Conservation (phyloP, 2,888 invertebrate genomes). For the Lymantria dispar region DNA sequence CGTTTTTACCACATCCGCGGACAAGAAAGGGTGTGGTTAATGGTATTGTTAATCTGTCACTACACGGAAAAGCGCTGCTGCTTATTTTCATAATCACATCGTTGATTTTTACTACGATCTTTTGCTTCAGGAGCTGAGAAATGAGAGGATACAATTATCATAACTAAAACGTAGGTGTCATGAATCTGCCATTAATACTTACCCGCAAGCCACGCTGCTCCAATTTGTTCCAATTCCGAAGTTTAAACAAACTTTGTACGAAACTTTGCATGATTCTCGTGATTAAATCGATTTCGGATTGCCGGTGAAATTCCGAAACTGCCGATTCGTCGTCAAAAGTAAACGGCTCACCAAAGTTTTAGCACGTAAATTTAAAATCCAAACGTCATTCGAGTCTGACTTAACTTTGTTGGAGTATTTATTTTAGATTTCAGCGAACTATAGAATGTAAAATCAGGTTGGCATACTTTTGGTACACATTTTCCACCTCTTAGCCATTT, state of each 20-base stretch:
- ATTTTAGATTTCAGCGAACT: constrained; percentile 11
- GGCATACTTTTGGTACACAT: no score
- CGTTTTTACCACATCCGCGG: no score
- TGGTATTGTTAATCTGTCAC: no score
- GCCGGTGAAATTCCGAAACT: constrained; percentile 72
- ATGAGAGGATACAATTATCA: constrained; percentile 36
- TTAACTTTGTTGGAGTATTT: constrained; percentile 45
- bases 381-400: constrained; percentile 50
- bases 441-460: background rate
- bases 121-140: constrained; percentile 8
- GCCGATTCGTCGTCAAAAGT: constrained; percentile 71
- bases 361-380: constrained; percentile 65
- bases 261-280: constrained; percentile 77
- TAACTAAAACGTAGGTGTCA: constrained; percentile 57
- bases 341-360: constrained; percentile 59
- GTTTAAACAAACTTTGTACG: constrained; percentile 72
- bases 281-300: constrained; percentile 80
- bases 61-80: no score
- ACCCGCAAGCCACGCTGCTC: constrained; percentile 71
- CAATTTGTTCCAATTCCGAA: constrained; percentile 77
- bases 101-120: constrained; percentile 21
- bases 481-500: no score
- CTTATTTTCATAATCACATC: background rate
- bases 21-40: no score
- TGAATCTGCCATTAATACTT: constrained; percentile 73